Evolutionary conservation across 2,797 vertebrate genomes (phyloP), one percentile per base, ranked within the genome.

Genomic region (Crocodylus rhombifer): DNA sequence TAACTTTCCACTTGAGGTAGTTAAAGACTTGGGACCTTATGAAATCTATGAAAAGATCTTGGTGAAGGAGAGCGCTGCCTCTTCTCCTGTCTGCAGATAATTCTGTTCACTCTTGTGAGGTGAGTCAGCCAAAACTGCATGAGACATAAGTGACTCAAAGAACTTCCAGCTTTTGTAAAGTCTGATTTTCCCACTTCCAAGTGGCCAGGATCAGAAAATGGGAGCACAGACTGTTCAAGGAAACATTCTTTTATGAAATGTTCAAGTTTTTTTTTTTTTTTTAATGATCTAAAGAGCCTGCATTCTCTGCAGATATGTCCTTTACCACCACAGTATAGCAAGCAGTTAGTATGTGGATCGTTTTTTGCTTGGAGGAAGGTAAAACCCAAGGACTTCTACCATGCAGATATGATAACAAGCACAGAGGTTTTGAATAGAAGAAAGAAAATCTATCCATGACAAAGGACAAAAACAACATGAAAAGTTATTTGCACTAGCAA

Each of bases 181-280:
- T 36, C 16, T 69, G 71, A 0, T 18, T 30, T 89, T 18, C 6
- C 1, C 17, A 14, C 18, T 65, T 33, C 6, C 61, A 64, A 74
- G 20, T 5, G 15, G 13, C 0, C 51, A 65, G 14, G 2, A 77
- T 87, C 21, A 79, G 25, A 77, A 14, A 81, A 51, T 12, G 80
- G 6, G 21, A 5, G 17, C 74, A 2, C 2, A 73, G 5, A 8
- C 0, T 51, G 2, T 21, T 69, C 17, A 1, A 86, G 28, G 17
- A 86, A 89, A 88, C 69, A 0, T 10, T 77, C 87, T 15, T 73
- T 80, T 10, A 21, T 85, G 6, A 55, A 2, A 3, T 25, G 17
- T 56, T 6, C 15, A 25, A 63, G 11, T 77, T n/a, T 5, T 88
- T 73, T 17, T 9, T 73, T 4, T 56, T 33, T 88, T 86, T 56